Percentiles rank a stretch among this genome's conserved stretches.
phyloP scores from a whole-genome alignment of 2,888 invertebrate genomes.

The Eristalis pertinax region DNA sequence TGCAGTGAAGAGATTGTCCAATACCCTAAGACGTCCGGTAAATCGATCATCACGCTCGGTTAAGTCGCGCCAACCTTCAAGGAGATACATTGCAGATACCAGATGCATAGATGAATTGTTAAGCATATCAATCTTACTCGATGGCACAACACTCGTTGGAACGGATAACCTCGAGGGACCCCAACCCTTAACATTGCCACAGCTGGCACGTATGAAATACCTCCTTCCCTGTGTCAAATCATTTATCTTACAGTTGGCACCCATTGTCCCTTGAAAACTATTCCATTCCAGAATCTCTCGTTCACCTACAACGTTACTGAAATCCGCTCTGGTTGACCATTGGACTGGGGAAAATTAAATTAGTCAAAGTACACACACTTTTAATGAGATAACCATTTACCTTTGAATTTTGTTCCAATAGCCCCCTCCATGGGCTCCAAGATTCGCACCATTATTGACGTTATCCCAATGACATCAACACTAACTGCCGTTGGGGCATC shows the following conservation, averaged over 20 bases:
- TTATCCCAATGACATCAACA: slow-evolving; percentile 85
- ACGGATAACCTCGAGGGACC: slow-evolving; percentile 89
- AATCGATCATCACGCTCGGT: slow-evolving; percentile 86
- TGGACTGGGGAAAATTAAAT: slow-evolving; percentile 86
- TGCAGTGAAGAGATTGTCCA: slow-evolving; percentile 89
- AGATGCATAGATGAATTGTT: background rate
- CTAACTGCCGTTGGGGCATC: slow-evolving; percentile 90
- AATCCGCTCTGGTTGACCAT: slow-evolving; percentile 95
- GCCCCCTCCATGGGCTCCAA: slow-evolving; percentile 90
- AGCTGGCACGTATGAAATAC: slow-evolving; percentile 95
- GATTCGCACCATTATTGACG: slow-evolving; percentile 85
- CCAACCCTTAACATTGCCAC: slow-evolving; percentile 96
- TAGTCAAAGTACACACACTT: slow-evolving; percentile 26
- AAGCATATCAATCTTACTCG: slow-evolving; percentile 85
- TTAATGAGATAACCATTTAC: slow-evolving; percentile 81
- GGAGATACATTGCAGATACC: slow-evolving; percentile 8
- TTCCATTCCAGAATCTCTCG: slow-evolving; percentile 87
- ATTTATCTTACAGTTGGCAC: slow-evolving; percentile 83
- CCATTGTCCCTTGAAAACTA: slow-evolving; percentile 81
- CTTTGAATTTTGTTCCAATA: slow-evolving; percentile 95
- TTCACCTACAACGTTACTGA: slow-evolving; percentile 90
- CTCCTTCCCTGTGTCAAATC: slow-evolving; percentile 92
- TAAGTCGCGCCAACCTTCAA: slow-evolving; percentile 92
- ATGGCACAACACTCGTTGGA: slow-evolving; percentile 93
- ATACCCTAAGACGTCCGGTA: slow-evolving; percentile 86